Evolutionary conservation across 1,140 invertebrate genomes (phyloP), one percentile per base, ranked within the genome.

Genomic region (Diprion similis): DNA sequence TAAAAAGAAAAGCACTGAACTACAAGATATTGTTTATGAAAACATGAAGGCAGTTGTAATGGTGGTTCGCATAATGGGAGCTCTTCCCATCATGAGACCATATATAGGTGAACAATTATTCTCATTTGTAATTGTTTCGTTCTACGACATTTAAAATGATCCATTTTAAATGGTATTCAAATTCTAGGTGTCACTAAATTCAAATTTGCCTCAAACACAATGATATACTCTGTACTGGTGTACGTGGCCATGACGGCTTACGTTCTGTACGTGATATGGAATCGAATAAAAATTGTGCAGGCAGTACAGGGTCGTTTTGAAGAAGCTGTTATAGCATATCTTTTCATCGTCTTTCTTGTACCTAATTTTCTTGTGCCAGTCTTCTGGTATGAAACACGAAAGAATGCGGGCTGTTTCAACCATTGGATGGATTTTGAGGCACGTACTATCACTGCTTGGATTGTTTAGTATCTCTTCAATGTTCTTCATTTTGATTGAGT

Each of bases 291-390:
- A 68, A 68, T 78, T 66, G 64, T 68, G 37, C 18, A 45, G 13
- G 81, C 82, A 81, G 46, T 92, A 91, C 77, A 92, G 78, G 91
- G 91, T 0, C 89, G 90, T 70, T 93, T 93, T 74, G 92, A 92
- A 79, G 92, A 93, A 82, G 91, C 91, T 1, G 92, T 92, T 1
- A 92, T 93, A 76, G 91, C 91, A 71, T 93, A 93, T 80, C 82
- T 93, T 1, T 93, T 93, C 78, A 90, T 91, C 4, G 89, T 92
- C 0, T 92, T 92, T 80, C 86, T 93, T 46, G 86, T 92, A 71
- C 92, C 92, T 0, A 89, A 92, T 79, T 82, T 90, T 15, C 83
- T 89, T 0, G 87, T 92, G 71, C 91, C 91, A 0, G 87, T 93
- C 65, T 77, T 91, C 46, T 92, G 91, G 90, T 91, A 90, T 77